Percentiles rank a stretch among this genome's conserved stretches.
Evolutionary conservation across 2,113 vertebrate species (phyloP).

Genomic region (Bathybates hornii): DNA sequence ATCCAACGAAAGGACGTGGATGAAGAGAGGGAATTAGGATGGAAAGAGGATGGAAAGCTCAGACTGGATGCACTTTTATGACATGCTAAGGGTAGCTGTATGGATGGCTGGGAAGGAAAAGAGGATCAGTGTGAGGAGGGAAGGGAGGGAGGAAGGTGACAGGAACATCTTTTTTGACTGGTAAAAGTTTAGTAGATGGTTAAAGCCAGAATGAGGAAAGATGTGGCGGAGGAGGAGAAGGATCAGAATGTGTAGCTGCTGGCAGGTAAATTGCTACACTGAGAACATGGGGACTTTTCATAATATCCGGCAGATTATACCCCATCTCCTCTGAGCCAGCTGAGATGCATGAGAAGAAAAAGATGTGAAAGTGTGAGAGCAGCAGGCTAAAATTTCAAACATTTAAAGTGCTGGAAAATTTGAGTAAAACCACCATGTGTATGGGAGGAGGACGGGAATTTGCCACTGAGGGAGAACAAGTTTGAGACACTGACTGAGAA

Average conservation of each 20-base stretch:
- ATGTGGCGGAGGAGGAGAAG: conserved; percentile 9
- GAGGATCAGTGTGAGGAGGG: conserved; percentile 18
- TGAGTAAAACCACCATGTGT: background rate
- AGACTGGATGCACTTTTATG: conserved; percentile 33
- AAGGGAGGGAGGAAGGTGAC: conserved; percentile 24
- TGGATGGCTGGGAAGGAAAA: conserved; percentile 16
- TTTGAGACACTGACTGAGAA: conserved; percentile 5
- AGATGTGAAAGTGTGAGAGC: background rate
- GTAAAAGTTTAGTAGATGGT: conserved; percentile 47
- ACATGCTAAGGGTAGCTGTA: conserved; percentile 9
- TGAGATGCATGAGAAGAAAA: conserved; percentile 7
- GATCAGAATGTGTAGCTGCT: conserved; percentile 29
- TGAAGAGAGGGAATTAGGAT: conserved; percentile 28
- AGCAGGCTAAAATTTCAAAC: conserved; percentile 20
- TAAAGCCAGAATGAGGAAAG: conserved; percentile 27
- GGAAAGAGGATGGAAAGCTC: conserved; percentile 32
- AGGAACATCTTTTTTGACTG: conserved; percentile 55
- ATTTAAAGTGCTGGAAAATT: conserved; percentile 2
- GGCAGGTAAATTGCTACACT: conserved; percentile 52
- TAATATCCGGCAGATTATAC: conserved; percentile 39
- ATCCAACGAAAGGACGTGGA: conserved; percentile 15
- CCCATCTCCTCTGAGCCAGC: conserved; percentile 21
- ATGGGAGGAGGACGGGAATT: background rate
- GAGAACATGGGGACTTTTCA: conserved; percentile 40
- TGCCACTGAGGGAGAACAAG: background rate